Conservation (phyloP, 2,113 vertebrate species). For the Aptenodytes patagonicus region DNA sequence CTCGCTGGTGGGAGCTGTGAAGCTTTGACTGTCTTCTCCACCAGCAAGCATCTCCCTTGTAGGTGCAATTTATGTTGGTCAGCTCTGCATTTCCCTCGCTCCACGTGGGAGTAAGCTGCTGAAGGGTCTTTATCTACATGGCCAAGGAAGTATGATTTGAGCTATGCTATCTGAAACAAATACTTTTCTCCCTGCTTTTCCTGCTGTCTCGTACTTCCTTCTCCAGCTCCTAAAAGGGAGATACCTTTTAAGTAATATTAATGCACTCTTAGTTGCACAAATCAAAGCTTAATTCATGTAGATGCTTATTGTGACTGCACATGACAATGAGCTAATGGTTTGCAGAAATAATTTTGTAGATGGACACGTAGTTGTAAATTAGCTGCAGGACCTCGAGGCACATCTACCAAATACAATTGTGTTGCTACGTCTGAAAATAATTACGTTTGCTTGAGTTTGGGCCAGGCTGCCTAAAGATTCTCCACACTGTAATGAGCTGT, state of each 20-base stretch:
- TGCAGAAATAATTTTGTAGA: background rate
- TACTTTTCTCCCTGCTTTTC: background rate
- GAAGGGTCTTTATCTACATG: background rate
- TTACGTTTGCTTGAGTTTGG: background rate
- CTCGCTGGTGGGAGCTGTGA: background rate
- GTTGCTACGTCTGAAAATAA: background rate
- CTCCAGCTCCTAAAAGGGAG: background rate
- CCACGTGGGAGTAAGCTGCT: background rate
- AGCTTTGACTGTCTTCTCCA: background rate
- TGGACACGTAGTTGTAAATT: background rate
- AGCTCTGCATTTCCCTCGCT: background rate
- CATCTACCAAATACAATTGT: background rate
- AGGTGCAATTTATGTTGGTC: background rate
- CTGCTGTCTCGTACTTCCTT: background rate
- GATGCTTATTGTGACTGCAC: background rate
- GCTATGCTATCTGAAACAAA: background rate
- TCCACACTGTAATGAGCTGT: background rate
- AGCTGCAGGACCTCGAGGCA: background rate
- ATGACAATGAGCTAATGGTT: background rate
- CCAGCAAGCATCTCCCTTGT: background rate
- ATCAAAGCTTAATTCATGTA: background rate
- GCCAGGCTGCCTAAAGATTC: background rate
- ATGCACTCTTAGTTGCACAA: background rate
- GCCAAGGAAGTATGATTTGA: background rate
- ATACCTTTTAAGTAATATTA: background rate